Percentiles rank a stretch among this genome's conserved stretches.
Conservation (phyloP, 1,140 invertebrate species). For the Drosophila kikkawai region DNA sequence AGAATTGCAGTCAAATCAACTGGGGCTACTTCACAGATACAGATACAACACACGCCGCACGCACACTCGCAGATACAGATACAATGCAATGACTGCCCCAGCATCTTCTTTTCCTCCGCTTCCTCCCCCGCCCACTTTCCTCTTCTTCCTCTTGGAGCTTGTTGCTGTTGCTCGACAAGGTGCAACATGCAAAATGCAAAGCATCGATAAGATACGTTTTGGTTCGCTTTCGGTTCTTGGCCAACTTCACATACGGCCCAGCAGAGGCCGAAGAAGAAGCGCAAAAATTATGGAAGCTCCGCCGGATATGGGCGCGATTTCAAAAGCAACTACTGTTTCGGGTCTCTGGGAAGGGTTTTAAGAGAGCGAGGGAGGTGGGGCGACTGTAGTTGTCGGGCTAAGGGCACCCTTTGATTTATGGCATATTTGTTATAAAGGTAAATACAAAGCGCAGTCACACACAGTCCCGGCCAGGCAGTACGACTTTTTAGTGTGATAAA, state of each 20-base stretch:
- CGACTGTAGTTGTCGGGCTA: constrained; percentile 1
- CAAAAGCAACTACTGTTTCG: constrained; percentile 82
- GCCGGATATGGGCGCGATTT: constrained; percentile 80
- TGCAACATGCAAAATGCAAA: constrained; percentile 83
- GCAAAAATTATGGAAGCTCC: constrained; percentile 83
- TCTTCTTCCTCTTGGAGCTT: constrained; percentile 23
- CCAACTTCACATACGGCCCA: constrained; percentile 7
- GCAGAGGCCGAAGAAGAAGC: constrained; percentile 10
- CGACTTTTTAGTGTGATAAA: constrained; percentile 27
- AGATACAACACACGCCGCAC: constrained; percentile 20
- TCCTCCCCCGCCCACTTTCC: too few relatives aligned
- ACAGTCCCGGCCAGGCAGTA: constrained; percentile 16
- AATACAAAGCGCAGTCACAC: constrained; percentile 79
- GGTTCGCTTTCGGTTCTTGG: constrained; percentile 7
- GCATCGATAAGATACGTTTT: constrained; percentile 79
- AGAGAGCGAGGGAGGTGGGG: not conserved
- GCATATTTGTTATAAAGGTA: constrained; percentile 67
- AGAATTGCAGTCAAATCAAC: constrained; percentile 64
- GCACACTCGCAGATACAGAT: constrained; percentile 33
- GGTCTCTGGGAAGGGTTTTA: constrained; percentile 4
- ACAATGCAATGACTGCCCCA: constrained; percentile 67
- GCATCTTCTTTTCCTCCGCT: constrained; percentile 16
- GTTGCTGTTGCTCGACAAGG: constrained; percentile 73
- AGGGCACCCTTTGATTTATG: constrained; percentile 74
- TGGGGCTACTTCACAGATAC: constrained; percentile 50